A percentile compares a stretch with the other conserved stretches of the same genome.
phyloP scores from a whole-genome alignment of 1,140 invertebrate species.

The Calephelis virginiensis region DNA sequence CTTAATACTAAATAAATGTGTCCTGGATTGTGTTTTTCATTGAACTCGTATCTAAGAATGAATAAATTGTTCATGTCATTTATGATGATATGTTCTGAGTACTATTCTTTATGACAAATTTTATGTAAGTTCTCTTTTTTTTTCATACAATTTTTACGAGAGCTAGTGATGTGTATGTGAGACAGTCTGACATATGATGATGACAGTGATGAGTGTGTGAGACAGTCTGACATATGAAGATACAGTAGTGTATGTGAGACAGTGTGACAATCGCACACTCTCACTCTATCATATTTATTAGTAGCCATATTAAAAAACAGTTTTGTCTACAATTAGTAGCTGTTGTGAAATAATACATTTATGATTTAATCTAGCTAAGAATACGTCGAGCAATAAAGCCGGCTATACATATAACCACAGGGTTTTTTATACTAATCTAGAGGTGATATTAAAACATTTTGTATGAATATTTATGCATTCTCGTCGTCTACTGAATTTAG shows the following conservation, averaged over 20 bases:
- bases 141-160: neutral
- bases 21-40: no score
- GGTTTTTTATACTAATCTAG: neutral
- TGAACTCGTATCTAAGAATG: no score
- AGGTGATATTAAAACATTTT: neutral
- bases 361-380: neutral
- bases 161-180: neutral
- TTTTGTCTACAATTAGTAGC: neutral
- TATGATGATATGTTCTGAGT: no score
- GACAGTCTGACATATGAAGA: no score
- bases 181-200: no score
- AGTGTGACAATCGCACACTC: no score
- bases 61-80: no score
- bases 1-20: no score
- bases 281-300: slow-evolving; percentile 4
- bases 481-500: no score
- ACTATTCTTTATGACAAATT: neutral
- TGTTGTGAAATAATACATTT: neutral
- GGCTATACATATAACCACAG: neutral
- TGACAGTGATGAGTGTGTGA: no score
- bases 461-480: no score
- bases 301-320: neutral
- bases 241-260: no score
- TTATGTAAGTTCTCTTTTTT: neutral
- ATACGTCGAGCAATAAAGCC: slow-evolving; percentile 1